These are phyloP conservation scores for Pristionchus japonicus DNA, from an alignment of 2,888 invertebrate species.

Conservation along the genomic window DNA sequence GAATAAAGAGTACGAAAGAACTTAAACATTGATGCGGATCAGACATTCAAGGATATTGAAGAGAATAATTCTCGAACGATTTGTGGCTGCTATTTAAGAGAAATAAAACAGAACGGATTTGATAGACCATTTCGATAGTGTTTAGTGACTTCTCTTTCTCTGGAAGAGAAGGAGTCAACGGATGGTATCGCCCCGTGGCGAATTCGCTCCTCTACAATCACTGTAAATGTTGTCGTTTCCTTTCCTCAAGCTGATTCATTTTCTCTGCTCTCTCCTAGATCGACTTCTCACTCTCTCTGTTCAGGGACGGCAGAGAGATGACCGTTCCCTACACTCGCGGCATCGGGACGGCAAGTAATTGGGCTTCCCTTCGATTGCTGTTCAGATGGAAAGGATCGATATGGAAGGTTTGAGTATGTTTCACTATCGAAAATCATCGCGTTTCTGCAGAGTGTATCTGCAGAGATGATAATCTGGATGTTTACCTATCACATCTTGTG, in stretches of 20 bases:
- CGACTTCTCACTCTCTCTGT: not conserved
- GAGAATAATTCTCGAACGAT: not conserved
- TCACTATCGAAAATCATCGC: not conserved
- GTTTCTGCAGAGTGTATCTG: not conserved
- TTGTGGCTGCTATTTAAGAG: not conserved
- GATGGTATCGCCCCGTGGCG: slow-evolving; percentile 13
- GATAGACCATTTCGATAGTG: not conserved
- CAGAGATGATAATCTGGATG: not conserved
- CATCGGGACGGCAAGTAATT: not conserved
- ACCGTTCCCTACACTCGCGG: slow-evolving; percentile 38
- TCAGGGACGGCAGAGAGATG: not conserved
- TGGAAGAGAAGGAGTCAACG: not conserved
- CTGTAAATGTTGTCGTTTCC: not conserved
- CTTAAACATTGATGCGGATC: not conserved
- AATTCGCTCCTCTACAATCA: not conserved
- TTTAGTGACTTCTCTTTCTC: not conserved
- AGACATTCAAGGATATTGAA: not conserved
- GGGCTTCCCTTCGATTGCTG: not conserved
- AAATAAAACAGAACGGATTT: not conserved
- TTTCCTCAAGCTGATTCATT: slow-evolving; percentile 7
- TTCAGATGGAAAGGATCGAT: slow-evolving; percentile 43
- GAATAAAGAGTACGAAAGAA: slow-evolving; percentile 39
- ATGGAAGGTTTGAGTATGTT: slow-evolving; percentile 7
- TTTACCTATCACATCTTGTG: not conserved
- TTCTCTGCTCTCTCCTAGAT: not conserved